Percentiles rank a stretch among this genome's conserved stretches.
These are phyloP conservation scores for Drosophila sulfurigaster DNA, from an alignment of 1,140 invertebrate genomes.

Conservation along the genomic window DNA sequence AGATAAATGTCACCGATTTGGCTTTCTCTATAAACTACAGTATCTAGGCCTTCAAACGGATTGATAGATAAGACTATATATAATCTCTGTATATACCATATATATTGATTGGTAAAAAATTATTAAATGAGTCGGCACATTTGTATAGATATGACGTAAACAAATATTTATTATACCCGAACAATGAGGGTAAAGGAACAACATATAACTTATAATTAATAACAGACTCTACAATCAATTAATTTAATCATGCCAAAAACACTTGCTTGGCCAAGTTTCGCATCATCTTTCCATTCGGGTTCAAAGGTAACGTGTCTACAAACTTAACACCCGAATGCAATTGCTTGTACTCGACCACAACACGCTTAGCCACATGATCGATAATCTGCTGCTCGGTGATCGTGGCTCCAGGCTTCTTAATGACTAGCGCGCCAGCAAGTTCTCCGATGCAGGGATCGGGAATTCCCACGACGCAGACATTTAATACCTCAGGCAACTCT, in stretches of 20 bases:
- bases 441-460: conserved; percentile 56
- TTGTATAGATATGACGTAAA: no score
- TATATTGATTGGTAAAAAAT: no score
- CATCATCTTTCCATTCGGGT: conserved; percentile 85
- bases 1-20: no score
- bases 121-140: no score
- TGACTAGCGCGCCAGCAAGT: conserved; percentile 66
- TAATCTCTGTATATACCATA: no score
- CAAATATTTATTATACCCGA: no score
- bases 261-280: conserved; percentile 48
- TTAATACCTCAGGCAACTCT: conserved; percentile 62
- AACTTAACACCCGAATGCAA: conserved; percentile 85
- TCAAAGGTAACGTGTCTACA: conserved; percentile 85
- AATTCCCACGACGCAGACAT: conserved; percentile 69
- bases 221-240: background rate
- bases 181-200: no score
- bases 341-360: conserved; percentile 73
- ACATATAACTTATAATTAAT: background rate
- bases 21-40: no score
- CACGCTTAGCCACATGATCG: conserved; percentile 58
- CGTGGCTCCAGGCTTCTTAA: conserved; percentile 41
- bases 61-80: no score
- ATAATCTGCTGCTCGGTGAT: conserved; percentile 62
- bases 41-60: no score
- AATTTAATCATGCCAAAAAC: conserved; percentile 41